These are phyloP conservation scores for Julus scandinavius DNA, from an alignment of 2,888 invertebrate species.

Conservation along the genomic window DNA sequence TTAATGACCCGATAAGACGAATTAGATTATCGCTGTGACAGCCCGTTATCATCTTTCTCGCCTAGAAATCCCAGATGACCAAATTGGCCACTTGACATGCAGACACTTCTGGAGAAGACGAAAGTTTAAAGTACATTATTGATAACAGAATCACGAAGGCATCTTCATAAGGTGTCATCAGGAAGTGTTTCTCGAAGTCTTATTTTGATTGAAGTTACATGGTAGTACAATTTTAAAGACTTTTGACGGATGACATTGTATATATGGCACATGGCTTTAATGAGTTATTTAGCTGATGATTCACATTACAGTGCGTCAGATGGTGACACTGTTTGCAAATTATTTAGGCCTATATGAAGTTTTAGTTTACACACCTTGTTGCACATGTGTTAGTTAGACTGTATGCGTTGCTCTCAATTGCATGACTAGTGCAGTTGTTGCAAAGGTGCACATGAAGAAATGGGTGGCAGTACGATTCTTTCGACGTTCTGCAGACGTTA, in stretches of 20 bases:
- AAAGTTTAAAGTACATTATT: not conserved
- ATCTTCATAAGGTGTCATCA: too few species aligned
- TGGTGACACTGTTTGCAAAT: constrained; percentile 9
- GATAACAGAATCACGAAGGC: too few species aligned
- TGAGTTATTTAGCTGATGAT: not conserved
- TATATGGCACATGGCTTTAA: too few species aligned
- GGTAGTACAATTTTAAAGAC: too few species aligned
- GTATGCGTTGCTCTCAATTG: not conserved
- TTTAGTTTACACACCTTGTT: not conserved
- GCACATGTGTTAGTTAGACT: not conserved
- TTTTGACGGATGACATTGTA: too few species aligned
- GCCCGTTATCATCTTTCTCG: not conserved
- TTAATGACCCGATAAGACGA: not conserved
- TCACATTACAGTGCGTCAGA: constrained; percentile 1
- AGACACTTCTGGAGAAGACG: not conserved
- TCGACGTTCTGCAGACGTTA: not conserved
- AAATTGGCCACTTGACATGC: constrained; percentile 9
- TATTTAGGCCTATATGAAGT: not conserved
- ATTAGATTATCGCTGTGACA: not conserved
- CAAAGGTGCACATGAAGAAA: constrained; percentile 26
- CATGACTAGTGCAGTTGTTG: not conserved
- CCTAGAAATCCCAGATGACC: not conserved
- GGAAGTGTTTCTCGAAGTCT: too few species aligned
- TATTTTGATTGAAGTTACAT: too few species aligned
- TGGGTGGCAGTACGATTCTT: not conserved